These are phyloP conservation scores for Elanus axillaris DNA, from an alignment of 2,113 vertebrate genomes.

Conservation along the genomic window DNA sequence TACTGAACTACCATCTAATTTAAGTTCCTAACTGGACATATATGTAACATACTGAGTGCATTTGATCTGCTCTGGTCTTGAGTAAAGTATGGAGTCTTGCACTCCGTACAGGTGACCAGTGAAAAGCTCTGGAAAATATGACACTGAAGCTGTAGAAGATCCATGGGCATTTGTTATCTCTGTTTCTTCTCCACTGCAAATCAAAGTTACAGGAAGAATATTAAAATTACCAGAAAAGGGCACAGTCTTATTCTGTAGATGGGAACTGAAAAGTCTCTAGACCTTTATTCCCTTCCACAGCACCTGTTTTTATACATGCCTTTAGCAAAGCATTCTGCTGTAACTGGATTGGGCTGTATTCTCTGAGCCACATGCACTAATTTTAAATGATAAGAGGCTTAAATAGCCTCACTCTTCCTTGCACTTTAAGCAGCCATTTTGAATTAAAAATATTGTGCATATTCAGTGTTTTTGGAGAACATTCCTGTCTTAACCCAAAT, in stretches of 20 bases:
- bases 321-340: not conserved
- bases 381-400: not conserved
- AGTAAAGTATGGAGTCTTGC: not conserved
- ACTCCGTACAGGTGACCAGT: not conserved
- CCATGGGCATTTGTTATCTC: not conserved
- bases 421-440: slow-evolving; percentile 1
- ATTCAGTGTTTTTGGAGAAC: not conserved
- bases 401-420: not conserved
- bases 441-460: not conserved
- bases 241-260: not conserved
- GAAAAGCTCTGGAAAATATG: not conserved
- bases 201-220: not conserved
- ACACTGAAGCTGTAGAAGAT: not conserved
- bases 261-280: not conserved
- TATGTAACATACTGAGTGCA: not conserved
- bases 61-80: not conserved
- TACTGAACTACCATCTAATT: not conserved
- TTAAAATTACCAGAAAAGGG: not conserved
- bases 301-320: not conserved
- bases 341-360: not conserved
- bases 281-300: not conserved
- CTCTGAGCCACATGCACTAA: not conserved
- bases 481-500: not conserved
- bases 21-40: not conserved
- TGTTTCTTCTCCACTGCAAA: not conserved